These are phyloP conservation scores for Gavia stellata DNA, from an alignment of 2,113 vertebrate species.

Conservation along the genomic window DNA sequence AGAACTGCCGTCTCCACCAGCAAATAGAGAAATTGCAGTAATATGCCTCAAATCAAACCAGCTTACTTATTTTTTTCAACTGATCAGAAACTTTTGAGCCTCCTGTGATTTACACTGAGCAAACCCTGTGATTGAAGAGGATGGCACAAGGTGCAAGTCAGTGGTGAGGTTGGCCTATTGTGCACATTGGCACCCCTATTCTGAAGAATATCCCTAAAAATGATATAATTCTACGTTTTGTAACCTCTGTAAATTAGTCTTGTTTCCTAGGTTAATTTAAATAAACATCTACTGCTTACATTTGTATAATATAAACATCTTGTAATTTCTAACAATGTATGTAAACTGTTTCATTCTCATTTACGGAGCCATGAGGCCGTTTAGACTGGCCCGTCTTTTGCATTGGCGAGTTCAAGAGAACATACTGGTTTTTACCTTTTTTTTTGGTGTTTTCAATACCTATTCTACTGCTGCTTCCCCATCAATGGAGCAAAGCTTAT, in stretches of 20 bases:
- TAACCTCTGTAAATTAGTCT: not conserved
- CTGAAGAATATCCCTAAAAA: not conserved
- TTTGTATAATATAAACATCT: not conserved
- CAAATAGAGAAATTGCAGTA: not conserved
- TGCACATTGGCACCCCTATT: not conserved
- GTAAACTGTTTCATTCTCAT: not conserved
- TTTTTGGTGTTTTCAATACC: not conserved
- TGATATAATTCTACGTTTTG: not conserved
- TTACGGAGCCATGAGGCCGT: not conserved
- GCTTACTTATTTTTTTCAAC: not conserved
- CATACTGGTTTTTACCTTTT: not conserved
- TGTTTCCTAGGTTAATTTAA: not conserved
- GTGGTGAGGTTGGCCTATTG: not conserved
- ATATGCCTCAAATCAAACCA: not conserved
- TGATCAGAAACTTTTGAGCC: not conserved
- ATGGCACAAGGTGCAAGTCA: too few relatives aligned
- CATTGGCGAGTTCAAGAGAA: not conserved
- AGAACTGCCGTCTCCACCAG: not conserved
- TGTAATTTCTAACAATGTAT: not conserved
- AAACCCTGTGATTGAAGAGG: not conserved
- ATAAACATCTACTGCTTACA: fast-evolving
- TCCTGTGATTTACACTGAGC: not conserved
- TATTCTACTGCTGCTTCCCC: not conserved
- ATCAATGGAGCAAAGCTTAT: not conserved
- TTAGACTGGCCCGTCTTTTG: not conserved